Evolutionary conservation across 2,113 vertebrate genomes (phyloP), one percentile per base, ranked within the genome.

Genomic region (Rhinolophus sinicus): DNA sequence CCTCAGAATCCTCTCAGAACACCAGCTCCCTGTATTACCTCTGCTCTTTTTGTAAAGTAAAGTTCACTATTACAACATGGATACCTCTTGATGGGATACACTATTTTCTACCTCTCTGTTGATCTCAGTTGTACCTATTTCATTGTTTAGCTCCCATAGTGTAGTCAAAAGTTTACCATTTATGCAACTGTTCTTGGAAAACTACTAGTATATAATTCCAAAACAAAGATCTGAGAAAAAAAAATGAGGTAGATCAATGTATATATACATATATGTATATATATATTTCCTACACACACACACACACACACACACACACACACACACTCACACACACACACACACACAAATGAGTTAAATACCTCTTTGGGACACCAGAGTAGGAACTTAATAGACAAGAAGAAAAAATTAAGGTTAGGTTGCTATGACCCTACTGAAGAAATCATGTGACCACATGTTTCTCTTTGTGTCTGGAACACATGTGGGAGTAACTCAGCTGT

Each of bases 221-320:
- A 94, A 93, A 70, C 69, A 96, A 92, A 85, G 11, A 89, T 60
- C n/a, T 67, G 62, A 72, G 13, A 65, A 65, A 26, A 92, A 92
- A 86, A 82, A n/a, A 65, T 64, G 14, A 85, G 26, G 67, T 50
- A 76, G 24, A 86, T 38, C 21, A 64, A 81, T 18, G 19, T 83
- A 86, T 90, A 50, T 47, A 38, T 28, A 40, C 47, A 40, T 44
- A 50, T 30, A 30, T 30, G 38, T 8, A 44, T 47, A 16, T 62
- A 47, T 16, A 62, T 24, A 81, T 50, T 72, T 40, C 10, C 35
- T 40, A n/a, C 54, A 83, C 2, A 54, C 6, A 65, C 6, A 75
- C 15, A 80, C 21, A 85, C 80, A 90, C 14, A 44, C 24, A 75
- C 30, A 69, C 60, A 62, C 9, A 30, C 60, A 30, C 60, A 64